Evolutionary conservation across 2,797 vertebrate species (phyloP).

Genomic region (Pelobates cultripes): DNA sequence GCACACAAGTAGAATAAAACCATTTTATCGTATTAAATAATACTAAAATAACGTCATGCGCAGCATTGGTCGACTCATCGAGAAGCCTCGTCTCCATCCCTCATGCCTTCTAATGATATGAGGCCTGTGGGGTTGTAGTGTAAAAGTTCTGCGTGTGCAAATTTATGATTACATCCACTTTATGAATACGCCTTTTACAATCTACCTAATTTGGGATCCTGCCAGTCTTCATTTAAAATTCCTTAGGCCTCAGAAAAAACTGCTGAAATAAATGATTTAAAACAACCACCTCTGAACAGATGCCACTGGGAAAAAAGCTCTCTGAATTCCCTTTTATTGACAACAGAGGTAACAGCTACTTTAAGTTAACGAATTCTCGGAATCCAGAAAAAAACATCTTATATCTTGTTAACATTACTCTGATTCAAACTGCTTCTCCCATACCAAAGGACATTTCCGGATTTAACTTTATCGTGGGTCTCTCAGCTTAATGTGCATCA

Average conservation of each 20-base stretch:
- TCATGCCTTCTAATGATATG: background rate
- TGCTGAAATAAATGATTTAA: constrained; percentile 3
- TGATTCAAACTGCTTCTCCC: too few species aligned
- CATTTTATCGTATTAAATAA: background rate
- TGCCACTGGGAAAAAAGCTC: background rate
- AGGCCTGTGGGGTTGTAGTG: background rate
- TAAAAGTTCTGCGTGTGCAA: background rate
- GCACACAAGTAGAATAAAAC: background rate
- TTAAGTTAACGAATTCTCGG: too few species aligned
- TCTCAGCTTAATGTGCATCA: too few species aligned
- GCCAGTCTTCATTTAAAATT: constrained; percentile 16
- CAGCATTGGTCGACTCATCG: too few species aligned
- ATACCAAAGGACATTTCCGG: too few species aligned
- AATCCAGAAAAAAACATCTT: too few species aligned
- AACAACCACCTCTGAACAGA: background rate
- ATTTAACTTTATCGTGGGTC: too few species aligned
- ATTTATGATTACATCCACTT: constrained; percentile 16
- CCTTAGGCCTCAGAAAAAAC: background rate
- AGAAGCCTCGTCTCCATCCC: too few species aligned
- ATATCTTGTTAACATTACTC: too few species aligned
- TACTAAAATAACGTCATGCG: too few species aligned
- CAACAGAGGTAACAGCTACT: too few species aligned
- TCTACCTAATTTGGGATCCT: constrained; percentile 1
- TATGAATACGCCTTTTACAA: background rate
- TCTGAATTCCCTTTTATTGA: background rate